Evolutionary conservation across 2,888 invertebrate species (phyloP).

Genomic region (Metallyticus violacea): DNA sequence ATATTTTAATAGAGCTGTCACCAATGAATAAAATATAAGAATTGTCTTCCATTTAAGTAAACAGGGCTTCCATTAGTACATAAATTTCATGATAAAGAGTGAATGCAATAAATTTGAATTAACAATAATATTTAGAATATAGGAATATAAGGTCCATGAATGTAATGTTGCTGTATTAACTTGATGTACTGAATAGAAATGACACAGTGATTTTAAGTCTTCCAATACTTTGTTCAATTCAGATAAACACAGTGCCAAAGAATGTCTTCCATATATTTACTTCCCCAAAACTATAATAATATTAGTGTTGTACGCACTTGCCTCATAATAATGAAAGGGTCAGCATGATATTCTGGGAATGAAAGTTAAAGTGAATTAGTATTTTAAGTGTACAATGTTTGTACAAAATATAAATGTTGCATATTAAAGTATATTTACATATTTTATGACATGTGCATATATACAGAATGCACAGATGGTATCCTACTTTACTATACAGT

Average conservation of each 20-base stretch:
- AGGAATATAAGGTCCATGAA: not conserved
- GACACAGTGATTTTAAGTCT: constrained; percentile 1
- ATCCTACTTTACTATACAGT: not conserved
- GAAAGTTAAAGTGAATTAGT: not conserved
- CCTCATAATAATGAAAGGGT: not conserved
- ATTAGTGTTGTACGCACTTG: not conserved
- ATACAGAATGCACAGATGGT: not conserved
- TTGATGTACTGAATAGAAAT: not conserved
- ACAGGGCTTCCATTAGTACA: not conserved
- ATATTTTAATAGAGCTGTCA: not conserved
- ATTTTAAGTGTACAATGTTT: not conserved
- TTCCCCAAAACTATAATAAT: not conserved
- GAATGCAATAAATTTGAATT: not conserved
- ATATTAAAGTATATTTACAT: not conserved
- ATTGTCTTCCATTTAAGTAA: constrained; percentile 11
- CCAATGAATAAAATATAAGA: not conserved
- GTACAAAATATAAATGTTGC: not conserved
- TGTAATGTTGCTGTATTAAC: not conserved
- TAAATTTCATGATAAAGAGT: not conserved
- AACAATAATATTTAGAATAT: not conserved
- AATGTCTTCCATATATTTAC: not conserved
- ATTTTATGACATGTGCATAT: not conserved
- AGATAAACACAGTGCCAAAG: not conserved
- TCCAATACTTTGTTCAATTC: not conserved
- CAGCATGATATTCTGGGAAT: not conserved